These are phyloP conservation scores for Drosophila persimilis DNA, from an alignment of 1,140 invertebrate species.

Conservation along the genomic window DNA sequence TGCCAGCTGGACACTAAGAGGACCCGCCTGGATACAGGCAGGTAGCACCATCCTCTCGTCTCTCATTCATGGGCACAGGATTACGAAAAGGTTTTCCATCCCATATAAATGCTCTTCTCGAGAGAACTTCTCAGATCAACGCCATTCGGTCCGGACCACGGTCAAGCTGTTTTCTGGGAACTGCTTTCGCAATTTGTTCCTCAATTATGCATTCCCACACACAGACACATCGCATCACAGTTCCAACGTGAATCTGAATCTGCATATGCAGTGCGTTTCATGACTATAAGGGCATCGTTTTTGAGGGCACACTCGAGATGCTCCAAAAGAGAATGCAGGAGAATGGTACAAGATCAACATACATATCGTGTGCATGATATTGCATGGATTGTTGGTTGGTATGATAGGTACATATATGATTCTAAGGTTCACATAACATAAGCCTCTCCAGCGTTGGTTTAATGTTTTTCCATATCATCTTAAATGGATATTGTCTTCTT, in stretches of 20 bases:
- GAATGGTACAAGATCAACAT: no score
- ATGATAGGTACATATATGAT: no score
- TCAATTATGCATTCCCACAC: conserved; percentile 37
- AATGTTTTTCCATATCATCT: no score
- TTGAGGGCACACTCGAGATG: no score
- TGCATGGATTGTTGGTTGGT: no score
- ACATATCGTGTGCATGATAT: no score
- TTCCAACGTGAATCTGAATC: conserved; percentile 24
- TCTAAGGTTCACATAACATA: no score
- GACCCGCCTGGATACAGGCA: no score
- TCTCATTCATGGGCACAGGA: neutral
- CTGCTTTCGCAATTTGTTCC: conserved; percentile 31
- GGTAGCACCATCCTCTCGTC: neutral
- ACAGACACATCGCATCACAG: conserved; percentile 29
- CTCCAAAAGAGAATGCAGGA: no score
- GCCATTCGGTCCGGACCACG: neutral
- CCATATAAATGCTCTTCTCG: neutral
- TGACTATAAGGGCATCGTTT: neutral
- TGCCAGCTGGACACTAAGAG: conserved; percentile 14
- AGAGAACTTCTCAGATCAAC: conserved; percentile 22
- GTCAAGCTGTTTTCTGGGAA: conserved; percentile 36
- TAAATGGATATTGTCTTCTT: no score
- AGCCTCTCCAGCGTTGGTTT: no score
- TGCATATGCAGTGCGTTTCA: conserved; percentile 19
- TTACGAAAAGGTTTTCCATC: no score